Evolutionary conservation across 2,888 invertebrate genomes (phyloP).

Genomic region (Pollenia griseotomentosa): DNA sequence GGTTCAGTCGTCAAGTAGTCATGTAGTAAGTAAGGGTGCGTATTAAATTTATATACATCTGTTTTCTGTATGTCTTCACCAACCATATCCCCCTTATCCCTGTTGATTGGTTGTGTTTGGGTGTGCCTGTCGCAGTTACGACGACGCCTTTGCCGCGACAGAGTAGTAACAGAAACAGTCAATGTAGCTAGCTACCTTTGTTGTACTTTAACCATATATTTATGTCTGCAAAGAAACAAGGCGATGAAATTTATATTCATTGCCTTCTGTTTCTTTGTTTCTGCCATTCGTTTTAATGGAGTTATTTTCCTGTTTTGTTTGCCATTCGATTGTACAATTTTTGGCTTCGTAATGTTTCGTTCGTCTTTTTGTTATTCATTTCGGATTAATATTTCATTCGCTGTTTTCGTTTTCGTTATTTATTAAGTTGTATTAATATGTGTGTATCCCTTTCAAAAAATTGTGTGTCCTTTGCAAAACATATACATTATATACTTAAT

Average conservation of each 20-base stretch:
- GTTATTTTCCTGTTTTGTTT: constrained; percentile 39
- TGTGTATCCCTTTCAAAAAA: constrained; percentile 26
- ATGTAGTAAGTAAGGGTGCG: constrained; percentile 60
- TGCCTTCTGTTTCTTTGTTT: constrained; percentile 59
- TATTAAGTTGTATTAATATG: constrained; percentile 3
- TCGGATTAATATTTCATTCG: constrained; percentile 12
- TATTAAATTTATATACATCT: constrained; percentile 60
- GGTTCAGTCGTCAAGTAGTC: constrained; percentile 48
- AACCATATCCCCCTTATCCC: constrained; percentile 71
- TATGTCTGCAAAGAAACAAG: constrained; percentile 60
- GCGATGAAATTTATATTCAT: constrained; percentile 44
- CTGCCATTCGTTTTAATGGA: constrained; percentile 45
- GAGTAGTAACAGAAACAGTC: constrained; percentile 62
- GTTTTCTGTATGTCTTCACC: constrained; percentile 56
- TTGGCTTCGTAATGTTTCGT: constrained; percentile 48
- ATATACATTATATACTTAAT: background rate
- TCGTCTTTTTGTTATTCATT: constrained; percentile 47
- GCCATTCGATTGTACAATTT: constrained; percentile 38
- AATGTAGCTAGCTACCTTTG: constrained; percentile 58
- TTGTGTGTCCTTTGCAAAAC: constrained; percentile 27
- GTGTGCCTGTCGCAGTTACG: constrained; percentile 82
- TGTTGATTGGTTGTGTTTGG: constrained; percentile 77
- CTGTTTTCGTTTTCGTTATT: background rate
- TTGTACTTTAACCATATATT: constrained; percentile 57
- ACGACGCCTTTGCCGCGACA: constrained; percentile 77